Evolutionary conservation across 2,888 invertebrate genomes (phyloP).

Genomic region (Athripsodes cinereus): DNA sequence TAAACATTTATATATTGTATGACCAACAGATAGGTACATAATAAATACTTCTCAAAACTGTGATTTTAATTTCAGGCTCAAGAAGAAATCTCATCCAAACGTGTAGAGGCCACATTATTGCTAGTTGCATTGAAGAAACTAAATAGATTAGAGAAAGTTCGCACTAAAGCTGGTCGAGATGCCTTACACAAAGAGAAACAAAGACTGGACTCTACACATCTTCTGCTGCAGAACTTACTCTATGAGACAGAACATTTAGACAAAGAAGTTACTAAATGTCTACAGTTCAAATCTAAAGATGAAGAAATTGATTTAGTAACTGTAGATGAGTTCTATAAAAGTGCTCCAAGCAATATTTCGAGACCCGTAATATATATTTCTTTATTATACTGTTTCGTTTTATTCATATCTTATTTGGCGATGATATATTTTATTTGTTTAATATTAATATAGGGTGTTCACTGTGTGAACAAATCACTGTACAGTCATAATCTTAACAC

Average conservation of each 20-base stretch:
- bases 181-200: conserved; percentile 76
- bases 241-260: conserved; percentile 92
- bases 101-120: conserved; percentile 67
- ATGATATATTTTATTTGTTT: too few relatives aligned
- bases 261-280: conserved; percentile 90
- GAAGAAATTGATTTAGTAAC: conserved; percentile 86
- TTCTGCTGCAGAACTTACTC: conserved; percentile 86
- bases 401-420: too few relatives aligned
- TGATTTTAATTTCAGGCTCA: conserved; percentile 41
- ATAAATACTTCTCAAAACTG: neutral
- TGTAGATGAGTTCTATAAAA: conserved; percentile 73
- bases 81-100: conserved; percentile 59
- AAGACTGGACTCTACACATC: conserved; percentile 82
- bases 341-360: conserved; percentile 67
- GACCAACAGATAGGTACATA: too few relatives aligned
- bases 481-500: too few relatives aligned
- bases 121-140: conserved; percentile 83
- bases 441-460: too few relatives aligned
- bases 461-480: too few relatives aligned
- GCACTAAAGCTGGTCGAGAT: conserved; percentile 77
- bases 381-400: too few relatives aligned
- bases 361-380: conserved; percentile 64
- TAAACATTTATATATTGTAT: too few relatives aligned
- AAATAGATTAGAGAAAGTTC: conserved; percentile 84
- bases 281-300: conserved; percentile 93